Evolutionary conservation across 1,140 invertebrate species (phyloP), one percentile per base, ranked within the genome.

Genomic region (Sinonovacula constricta): DNA sequence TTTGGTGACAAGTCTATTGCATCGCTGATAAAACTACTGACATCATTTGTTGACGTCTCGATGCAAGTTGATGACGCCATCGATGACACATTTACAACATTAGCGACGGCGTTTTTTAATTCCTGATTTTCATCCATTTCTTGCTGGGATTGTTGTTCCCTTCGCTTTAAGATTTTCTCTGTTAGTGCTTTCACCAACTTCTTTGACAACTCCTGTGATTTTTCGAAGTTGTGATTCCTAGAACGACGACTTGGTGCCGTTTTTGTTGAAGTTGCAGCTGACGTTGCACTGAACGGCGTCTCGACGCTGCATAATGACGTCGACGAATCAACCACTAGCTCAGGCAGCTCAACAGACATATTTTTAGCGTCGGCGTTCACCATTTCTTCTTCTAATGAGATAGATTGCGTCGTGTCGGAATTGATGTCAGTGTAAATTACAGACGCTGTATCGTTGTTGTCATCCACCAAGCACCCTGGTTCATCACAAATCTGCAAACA

Each of bases 161-260:
- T 74, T 63, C 80, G 79, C 28, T 79, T 81, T 36, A 79, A 60
- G 22, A 81, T 69, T 67, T 83, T 81, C 67, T 81, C 79, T 22
- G 66, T 72, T 30, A 81, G 39, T 63, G 78, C 71, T 67, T 80
- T 75, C 30, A 75, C 59, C 57, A 80, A 66, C 57, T 62, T 82
- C 65, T 75, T 82, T 14, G 83, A 76, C 3, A 77, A 14, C 60
- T 76, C 80, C 22, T 72, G 56, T 31, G 76, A 60, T 54, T 81
- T 78, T 34, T 39, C 59, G 30, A 53, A 26, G 2, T 31, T 18
- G 22, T 67, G 62, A 36, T 24, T 51, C 39, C 67, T 76, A 5
- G 31, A 30, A 12, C 54, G 39, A 3, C 62, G 31, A 18, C 7
- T 10, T 45, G 18, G 7, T 10, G 39, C 7, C 18, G 7, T 45